Evolutionary conservation across 2,113 vertebrate species (phyloP).

Genomic region (Ifrita kowaldi): DNA sequence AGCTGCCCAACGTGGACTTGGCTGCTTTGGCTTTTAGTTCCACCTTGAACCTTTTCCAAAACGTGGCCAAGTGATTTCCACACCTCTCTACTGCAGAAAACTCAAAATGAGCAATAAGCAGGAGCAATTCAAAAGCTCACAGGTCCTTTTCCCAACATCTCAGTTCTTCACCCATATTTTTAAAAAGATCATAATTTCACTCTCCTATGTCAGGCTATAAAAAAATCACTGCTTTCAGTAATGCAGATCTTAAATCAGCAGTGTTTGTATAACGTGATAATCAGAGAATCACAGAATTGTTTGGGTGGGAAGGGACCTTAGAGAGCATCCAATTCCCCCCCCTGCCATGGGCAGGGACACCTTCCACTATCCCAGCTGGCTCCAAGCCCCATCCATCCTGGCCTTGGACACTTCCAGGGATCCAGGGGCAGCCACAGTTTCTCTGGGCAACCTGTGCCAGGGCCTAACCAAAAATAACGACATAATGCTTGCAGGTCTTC

Average conservation of each 20-base stretch:
- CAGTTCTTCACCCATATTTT: background rate
- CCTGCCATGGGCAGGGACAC: background rate
- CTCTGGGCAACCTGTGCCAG: background rate
- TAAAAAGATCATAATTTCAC: background rate
- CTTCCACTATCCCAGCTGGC: accelerated
- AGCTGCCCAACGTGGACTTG: accelerated
- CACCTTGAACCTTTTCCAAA: background rate
- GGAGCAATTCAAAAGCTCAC: background rate
- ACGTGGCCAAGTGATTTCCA: accelerated
- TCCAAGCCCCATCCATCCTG: accelerated
- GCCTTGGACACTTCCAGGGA: background rate
- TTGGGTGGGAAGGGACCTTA: background rate
- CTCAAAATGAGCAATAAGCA: background rate
- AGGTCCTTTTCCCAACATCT: background rate
- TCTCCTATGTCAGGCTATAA: background rate
- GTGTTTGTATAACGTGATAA: background rate
- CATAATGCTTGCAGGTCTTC: background rate
- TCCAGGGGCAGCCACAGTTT: background rate
- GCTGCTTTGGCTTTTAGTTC: background rate
- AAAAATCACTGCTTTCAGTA: background rate
- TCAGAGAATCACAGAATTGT: background rate
- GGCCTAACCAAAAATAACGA: background rate
- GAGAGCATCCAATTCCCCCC: accelerated
- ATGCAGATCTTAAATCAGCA: background rate
- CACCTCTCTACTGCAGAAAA: background rate